phyloP scores from a whole-genome alignment of 2,888 invertebrate genomes.

The Apeira syringaria region DNA sequence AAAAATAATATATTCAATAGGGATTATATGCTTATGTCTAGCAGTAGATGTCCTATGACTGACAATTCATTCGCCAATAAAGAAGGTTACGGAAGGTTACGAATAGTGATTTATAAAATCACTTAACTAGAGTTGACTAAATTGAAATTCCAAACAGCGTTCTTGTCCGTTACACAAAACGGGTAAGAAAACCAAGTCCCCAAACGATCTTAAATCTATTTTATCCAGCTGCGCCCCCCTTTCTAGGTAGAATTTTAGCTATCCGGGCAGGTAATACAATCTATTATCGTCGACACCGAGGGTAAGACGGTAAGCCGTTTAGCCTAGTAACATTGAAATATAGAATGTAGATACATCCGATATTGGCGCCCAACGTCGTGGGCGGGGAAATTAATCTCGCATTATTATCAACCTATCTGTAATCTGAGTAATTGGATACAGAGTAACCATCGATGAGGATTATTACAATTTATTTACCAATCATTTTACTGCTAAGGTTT shows the following conservation, averaged over 20 bases:
- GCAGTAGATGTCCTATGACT: too few species aligned
- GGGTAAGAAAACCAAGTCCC: slow-evolving; percentile 3
- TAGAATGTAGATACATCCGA: slow-evolving; percentile 24
- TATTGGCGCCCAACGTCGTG: slow-evolving; percentile 38
- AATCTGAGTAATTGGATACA: too few species aligned
- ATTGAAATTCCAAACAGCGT: not conserved
- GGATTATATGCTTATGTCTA: too few species aligned
- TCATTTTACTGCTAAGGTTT: too few species aligned
- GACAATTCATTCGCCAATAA: too few species aligned
- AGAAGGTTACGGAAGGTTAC: too few species aligned
- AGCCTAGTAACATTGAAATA: slow-evolving; percentile 40
- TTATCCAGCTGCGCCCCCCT: slow-evolving; percentile 24
- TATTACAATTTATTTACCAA: too few species aligned
- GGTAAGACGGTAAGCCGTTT: slow-evolving; percentile 42
- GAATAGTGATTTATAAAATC: too few species aligned
- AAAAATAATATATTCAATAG: too few species aligned
- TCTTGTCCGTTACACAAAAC: not conserved
- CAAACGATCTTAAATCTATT: slow-evolving; percentile 19
- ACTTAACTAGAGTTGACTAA: not conserved
- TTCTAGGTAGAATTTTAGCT: slow-evolving; percentile 25
- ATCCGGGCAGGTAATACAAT: slow-evolving; percentile 34
- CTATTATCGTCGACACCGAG: slow-evolving; percentile 32
- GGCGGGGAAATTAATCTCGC: slow-evolving; percentile 10
- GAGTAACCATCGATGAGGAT: too few species aligned
- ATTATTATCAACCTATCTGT: not conserved